phyloP scores from a whole-genome alignment of 2,888 invertebrate genomes.

The Teleogryllus oceanicus region DNA sequence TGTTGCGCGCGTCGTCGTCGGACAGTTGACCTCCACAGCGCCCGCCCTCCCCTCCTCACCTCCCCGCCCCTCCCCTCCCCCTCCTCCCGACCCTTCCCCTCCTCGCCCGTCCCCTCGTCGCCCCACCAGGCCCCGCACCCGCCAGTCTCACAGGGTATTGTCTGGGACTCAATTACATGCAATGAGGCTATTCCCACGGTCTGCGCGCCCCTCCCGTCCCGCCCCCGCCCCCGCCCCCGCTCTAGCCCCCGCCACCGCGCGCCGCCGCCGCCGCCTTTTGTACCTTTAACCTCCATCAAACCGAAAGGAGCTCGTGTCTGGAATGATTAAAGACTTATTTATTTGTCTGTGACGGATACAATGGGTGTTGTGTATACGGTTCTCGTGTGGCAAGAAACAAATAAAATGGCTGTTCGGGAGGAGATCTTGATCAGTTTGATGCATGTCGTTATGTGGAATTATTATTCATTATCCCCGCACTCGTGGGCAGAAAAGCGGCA shows the following conservation, averaged over 20 bases:
- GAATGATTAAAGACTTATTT: neutral
- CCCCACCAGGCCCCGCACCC: neutral
- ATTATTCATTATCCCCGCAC: constrained; percentile 1
- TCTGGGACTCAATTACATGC: constrained; percentile 18
- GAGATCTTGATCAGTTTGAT: constrained; percentile 18
- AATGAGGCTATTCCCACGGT: constrained; percentile 18
- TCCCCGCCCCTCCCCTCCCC: neutral
- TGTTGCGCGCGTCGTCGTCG: neutral
- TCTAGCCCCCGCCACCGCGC: neutral
- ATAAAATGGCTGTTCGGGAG: neutral
- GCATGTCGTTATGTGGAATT: constrained; percentile 18
- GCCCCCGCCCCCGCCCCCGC: neutral
- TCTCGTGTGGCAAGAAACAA: constrained; percentile 9
- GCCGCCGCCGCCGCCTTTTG: neutral
- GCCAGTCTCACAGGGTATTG: neutral
- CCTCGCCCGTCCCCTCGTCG: neutral
- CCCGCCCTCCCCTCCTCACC: neutral
- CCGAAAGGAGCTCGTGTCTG: constrained; percentile 18
- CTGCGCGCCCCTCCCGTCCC: neutral
- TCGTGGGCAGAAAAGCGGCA: neutral
- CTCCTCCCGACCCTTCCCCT: neutral
- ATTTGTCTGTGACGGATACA: constrained; percentile 2
- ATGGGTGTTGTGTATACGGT: constrained; percentile 12
- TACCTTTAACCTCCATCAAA: constrained; percentile 1
- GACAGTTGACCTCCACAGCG: constrained; percentile 8